phyloP scores from a whole-genome alignment of 2,113 vertebrate genomes.

The Hepsetus odoe region DNA sequence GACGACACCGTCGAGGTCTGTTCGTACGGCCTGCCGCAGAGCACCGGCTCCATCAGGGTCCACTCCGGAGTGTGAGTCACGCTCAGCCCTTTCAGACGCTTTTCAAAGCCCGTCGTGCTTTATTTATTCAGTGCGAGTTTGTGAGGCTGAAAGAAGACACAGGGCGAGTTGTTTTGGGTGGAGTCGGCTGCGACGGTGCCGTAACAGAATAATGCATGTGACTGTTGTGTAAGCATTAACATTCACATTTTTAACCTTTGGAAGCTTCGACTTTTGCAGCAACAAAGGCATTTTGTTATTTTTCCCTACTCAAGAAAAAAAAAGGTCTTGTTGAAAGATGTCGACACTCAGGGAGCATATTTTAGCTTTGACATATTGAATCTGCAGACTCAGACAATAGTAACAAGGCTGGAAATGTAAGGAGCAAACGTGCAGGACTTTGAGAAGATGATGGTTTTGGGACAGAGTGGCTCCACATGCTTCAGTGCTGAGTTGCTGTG shows the following conservation, averaged over 20 bases:
- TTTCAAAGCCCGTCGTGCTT: background rate
- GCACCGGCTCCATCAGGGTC: constrained; percentile 91
- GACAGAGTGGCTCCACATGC: background rate
- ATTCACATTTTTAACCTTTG: background rate
- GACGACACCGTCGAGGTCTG: constrained; percentile 84
- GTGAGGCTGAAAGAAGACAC: background rate
- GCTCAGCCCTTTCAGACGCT: background rate
- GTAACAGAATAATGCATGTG: constrained; percentile 1
- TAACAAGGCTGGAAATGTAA: too few species aligned
- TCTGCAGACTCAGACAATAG: too few species aligned
- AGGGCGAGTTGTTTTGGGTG: background rate
- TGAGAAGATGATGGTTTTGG: background rate
- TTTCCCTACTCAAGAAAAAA: too few species aligned
- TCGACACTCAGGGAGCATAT: too few species aligned
- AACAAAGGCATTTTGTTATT: background rate
- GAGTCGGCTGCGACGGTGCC: background rate
- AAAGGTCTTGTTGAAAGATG: too few species aligned
- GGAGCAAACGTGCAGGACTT: background rate
- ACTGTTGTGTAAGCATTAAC: background rate
- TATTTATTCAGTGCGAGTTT: constrained; percentile 7
- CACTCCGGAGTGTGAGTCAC: constrained; percentile 91
- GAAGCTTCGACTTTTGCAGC: background rate
- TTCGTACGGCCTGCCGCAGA: constrained; percentile 82
- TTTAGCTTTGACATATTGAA: too few species aligned
- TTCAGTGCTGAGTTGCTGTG: background rate